Conservation (phyloP, 1,140 invertebrate genomes). For the Drosophila ogumai region DNA sequence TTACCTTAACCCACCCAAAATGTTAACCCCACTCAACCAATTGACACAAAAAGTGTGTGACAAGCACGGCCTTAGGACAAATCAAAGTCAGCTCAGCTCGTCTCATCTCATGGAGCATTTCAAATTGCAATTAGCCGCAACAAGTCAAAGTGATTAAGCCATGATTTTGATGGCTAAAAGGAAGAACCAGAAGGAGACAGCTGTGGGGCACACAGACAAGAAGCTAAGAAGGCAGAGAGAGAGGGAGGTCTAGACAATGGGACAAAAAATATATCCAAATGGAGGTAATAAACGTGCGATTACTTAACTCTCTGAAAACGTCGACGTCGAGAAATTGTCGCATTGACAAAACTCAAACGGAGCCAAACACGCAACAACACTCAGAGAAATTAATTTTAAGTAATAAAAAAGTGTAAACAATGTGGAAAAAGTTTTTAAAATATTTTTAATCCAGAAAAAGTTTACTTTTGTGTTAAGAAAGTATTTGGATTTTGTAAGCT, state of each 20-base stretch:
- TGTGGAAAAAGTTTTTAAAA: too few relatives aligned
- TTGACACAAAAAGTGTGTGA: constrained; percentile 33
- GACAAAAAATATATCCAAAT: constrained; percentile 31
- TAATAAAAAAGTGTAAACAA: not conserved
- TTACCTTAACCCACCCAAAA: not conserved
- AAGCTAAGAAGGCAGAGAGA: not conserved
- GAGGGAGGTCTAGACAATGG: constrained; percentile 3
- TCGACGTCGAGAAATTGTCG: constrained; percentile 42
- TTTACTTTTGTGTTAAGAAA: not conserved
- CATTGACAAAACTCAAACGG: constrained; percentile 47
- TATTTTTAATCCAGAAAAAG: not conserved
- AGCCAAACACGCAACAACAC: constrained; percentile 38
- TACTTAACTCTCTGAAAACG: constrained; percentile 46
- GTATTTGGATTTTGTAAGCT: too few relatives aligned
- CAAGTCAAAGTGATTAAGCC: constrained; percentile 54
- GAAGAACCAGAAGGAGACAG: constrained; percentile 3
- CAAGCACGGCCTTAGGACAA: constrained; percentile 29
- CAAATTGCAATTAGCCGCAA: constrained; percentile 65
- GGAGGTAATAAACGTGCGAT: constrained; percentile 58
- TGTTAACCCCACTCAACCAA: constrained; percentile 11
- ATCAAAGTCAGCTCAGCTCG: constrained; percentile 52
- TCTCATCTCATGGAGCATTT: constrained; percentile 49
- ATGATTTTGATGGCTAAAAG: constrained; percentile 42
- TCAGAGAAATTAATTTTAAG: not conserved
- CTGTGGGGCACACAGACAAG: not conserved